Evolutionary conservation across 2,888 invertebrate species (phyloP).

Genomic region (Habrosyne pyritoides): DNA sequence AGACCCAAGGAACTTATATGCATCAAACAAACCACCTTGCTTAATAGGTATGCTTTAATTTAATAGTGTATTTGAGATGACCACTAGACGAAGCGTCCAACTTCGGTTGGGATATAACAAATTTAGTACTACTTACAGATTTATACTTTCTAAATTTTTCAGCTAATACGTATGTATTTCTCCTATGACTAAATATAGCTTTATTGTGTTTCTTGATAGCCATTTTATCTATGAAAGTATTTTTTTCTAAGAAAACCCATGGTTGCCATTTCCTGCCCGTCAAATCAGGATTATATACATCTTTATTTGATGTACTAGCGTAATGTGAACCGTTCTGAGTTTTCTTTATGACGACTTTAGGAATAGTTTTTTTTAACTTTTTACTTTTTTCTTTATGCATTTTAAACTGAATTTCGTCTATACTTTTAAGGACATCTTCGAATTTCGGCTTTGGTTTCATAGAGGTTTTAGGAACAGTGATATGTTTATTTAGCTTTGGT

Average conservation of each 20-base stretch:
- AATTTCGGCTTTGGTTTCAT: conserved; percentile 78
- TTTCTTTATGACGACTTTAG: conserved; percentile 80
- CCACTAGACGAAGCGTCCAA: conserved; percentile 51
- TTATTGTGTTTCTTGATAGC: conserved; percentile 64
- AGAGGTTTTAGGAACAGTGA: conserved; percentile 42
- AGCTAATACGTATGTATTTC: conserved; percentile 64
- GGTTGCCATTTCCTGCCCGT: conserved; percentile 81
- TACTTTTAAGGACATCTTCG: conserved; percentile 80
- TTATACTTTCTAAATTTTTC: conserved; percentile 75
- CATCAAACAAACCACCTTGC: conserved; percentile 38
- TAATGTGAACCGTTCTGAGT: conserved; percentile 75
- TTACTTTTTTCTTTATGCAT: conserved; percentile 69
- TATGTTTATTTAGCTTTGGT: conserved; percentile 55
- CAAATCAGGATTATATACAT: conserved; percentile 69
- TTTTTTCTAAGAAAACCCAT: conserved; percentile 77
- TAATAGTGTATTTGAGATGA: conserved; percentile 74
- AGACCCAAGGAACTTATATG: conserved; percentile 30
- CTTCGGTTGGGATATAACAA: conserved; percentile 71
- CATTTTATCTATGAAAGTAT: conserved; percentile 76
- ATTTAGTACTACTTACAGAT: conserved; percentile 65
- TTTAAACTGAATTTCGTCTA: conserved; percentile 76
- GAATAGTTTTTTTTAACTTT: conserved; percentile 64
- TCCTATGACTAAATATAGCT: conserved; percentile 70
- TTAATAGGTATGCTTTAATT: conserved; percentile 68
- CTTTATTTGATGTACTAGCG: conserved; percentile 62